Evolutionary conservation across 2,888 invertebrate species (phyloP), one percentile per base, ranked within the genome.

Genomic region (Apamea sordens): DNA sequence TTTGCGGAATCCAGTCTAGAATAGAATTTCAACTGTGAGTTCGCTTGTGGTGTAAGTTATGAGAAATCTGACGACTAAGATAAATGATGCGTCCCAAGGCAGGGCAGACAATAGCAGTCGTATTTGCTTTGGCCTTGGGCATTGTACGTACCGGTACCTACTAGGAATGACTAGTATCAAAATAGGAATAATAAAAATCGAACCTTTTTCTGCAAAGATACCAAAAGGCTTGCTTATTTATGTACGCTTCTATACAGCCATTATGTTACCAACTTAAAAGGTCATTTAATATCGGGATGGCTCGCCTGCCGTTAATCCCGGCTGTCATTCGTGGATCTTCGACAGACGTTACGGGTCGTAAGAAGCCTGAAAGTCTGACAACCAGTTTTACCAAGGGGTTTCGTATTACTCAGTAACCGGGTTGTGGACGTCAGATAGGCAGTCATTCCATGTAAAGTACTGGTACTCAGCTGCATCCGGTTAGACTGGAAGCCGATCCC

Each of bases 21-120:
- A 92, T 92, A 91, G 92, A 92, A 90, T 92, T 92, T 91, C 90
- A 89, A 85, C 91, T 88, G 81, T 82, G 86, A 87, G 75, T 71
- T 65, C 67, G 76, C 68, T 64, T 81, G 80, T 86, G 91, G 91
- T 80, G 18, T 82, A 89, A 89, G 77, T 79, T 59, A 90, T 63
- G 71, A 88, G 71, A 71, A 63, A 63, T 69, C 15, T 24, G 68
- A 15, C 5, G 7, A 18, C 5, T n/a, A 18, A 18, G 41, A 68
- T 74, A 53, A 18, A 74, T 74, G 53, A 24, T 44, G 15, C 10
- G 2, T 73, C 4, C 2, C 15, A 53, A 61, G 41, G 6, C 6
- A 41, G 32, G 44, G 32, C 32, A 67, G 59, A 59, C 44, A 10
- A 59, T 32, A 32, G 21, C 6, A n/a, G 8, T n/a, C 0, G 0